These are phyloP conservation scores for Coelogynopora nodosa DNA, from an alignment of 2,888 invertebrate genomes.

Conservation along the genomic window DNA sequence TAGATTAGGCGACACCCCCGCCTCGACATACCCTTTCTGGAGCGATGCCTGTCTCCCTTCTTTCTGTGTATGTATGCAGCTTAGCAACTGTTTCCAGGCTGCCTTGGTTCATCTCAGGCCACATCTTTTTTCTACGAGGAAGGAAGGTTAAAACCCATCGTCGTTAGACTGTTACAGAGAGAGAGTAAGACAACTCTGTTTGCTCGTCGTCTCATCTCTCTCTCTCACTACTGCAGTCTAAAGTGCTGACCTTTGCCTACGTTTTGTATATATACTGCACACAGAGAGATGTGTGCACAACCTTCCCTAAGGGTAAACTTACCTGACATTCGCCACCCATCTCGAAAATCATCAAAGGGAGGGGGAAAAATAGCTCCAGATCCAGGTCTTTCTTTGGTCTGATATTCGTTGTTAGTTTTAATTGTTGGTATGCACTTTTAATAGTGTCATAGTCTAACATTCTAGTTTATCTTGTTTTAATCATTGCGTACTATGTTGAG, in stretches of 20 bases:
- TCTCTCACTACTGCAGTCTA: background rate
- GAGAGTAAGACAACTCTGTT: background rate
- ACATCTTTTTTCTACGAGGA: background rate
- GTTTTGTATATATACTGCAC: background rate
- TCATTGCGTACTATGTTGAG: too few species aligned
- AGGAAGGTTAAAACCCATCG: background rate
- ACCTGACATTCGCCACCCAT: too few species aligned
- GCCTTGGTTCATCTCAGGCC: constrained; percentile 5
- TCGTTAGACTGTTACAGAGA: background rate
- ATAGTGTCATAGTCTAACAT: too few species aligned
- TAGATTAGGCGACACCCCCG: too few species aligned
- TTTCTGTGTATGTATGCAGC: background rate
- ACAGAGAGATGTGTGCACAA: background rate
- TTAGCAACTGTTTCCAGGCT: background rate
- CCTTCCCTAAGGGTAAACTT: too few species aligned
- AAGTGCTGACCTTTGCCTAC: constrained; percentile 13
- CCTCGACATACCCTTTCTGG: too few species aligned
- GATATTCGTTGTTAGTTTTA: too few species aligned
- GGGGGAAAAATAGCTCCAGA: too few species aligned
- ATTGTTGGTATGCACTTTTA: too few species aligned
- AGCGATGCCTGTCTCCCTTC: background rate
- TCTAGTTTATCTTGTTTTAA: too few species aligned
- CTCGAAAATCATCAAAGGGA: too few species aligned
- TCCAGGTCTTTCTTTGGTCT: too few species aligned
- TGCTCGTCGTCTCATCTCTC: background rate